These are phyloP conservation scores for Leptopilina boulardi DNA, from an alignment of 1,140 invertebrate genomes.

Conservation along the genomic window DNA sequence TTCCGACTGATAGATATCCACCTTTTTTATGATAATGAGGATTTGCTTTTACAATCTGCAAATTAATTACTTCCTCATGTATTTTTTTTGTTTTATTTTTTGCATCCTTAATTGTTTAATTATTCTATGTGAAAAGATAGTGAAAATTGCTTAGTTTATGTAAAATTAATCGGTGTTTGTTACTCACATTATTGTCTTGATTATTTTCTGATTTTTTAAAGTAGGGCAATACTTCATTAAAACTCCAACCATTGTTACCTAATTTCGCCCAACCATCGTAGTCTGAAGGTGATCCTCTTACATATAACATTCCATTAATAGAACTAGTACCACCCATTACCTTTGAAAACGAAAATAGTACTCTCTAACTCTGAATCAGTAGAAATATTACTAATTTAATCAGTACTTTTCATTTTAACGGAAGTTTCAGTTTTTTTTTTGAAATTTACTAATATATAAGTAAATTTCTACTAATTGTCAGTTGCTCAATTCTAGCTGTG, in stretches of 20 bases:
- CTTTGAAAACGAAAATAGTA: background rate
- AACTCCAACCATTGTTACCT: slow-evolving; percentile 80
- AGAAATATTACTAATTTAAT: no score
- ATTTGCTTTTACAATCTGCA: slow-evolving; percentile 61
- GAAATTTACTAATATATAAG: no score
- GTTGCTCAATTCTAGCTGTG: no score
- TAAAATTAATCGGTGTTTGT: background rate
- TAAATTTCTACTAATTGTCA: no score
- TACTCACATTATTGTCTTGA: background rate
- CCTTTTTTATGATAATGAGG: slow-evolving; percentile 76
- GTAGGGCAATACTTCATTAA: slow-evolving; percentile 69
- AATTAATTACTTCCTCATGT: background rate
- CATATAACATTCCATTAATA: slow-evolving; percentile 83
- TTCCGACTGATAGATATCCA: slow-evolving; percentile 79
- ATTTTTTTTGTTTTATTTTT: background rate
- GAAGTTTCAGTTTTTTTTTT: no score
- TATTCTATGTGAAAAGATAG: background rate
- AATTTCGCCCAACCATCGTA: slow-evolving; percentile 81
- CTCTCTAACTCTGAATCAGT: no score
- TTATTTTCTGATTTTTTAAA: slow-evolving; percentile 40
- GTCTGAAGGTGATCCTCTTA: slow-evolving; percentile 80
- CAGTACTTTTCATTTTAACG: no score
- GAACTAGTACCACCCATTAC: slow-evolving; percentile 78
- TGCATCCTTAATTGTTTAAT: background rate
- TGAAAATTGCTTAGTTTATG: background rate